Conservation (phyloP, 2,113 vertebrate genomes). For the Ailurus styani region DNA sequence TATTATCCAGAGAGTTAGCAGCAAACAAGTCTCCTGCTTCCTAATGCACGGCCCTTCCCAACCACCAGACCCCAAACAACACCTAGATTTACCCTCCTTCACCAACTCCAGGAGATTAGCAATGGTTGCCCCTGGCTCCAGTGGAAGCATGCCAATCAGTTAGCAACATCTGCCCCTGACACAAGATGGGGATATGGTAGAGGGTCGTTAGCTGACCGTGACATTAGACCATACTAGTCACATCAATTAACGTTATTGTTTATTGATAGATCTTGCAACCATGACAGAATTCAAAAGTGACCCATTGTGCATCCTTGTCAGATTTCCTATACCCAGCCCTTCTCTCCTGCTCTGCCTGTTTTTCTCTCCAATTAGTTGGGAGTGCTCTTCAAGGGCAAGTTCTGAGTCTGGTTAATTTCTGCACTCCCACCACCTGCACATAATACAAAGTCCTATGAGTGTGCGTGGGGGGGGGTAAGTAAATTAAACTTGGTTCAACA, state of each 20-base stretch:
- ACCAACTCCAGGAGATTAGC: rapidly evolving
- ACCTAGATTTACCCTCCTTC: neutral
- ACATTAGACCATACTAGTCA: no score
- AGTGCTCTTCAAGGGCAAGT: neutral
- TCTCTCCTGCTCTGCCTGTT: neutral
- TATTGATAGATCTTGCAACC: neutral
- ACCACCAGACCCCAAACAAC: neutral
- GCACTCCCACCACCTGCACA: neutral
- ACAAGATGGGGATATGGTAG: rapidly evolving
- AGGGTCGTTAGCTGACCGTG: neutral
- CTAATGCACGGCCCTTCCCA: neutral
- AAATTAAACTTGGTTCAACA: neutral
- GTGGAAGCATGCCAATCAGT: neutral
- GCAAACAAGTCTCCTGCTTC: neutral
- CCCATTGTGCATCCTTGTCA: neutral
- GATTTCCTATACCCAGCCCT: neutral
- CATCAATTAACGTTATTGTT: rapidly evolving
- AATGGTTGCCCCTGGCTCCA: neutral
- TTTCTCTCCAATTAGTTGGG: neutral
- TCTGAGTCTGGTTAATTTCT: neutral
- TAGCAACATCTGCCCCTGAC: neutral
- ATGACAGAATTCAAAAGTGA: neutral
- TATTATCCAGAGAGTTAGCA: neutral
- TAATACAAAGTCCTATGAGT: neutral
- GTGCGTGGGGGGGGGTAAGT: neutral